Base-by-base conservation (phyloP, 1,140 invertebrate genomes). In the Sitodiplosis mosellana region DNA sequence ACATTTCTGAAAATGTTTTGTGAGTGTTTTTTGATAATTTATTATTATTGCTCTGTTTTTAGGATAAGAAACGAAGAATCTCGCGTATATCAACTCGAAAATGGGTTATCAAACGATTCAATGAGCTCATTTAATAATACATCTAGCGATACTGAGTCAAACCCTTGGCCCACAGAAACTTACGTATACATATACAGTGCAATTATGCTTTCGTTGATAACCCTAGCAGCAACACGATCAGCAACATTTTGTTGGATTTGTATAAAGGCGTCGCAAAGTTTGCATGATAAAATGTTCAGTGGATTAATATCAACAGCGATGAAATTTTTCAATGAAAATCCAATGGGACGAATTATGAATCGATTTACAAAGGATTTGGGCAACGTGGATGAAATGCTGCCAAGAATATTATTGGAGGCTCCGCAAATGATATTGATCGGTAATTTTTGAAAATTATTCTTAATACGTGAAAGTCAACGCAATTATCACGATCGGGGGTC, bases 351-450 rank as follows among this genome's bases (percentile, higher is more conserved):
- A 48, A 69, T 75, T 56, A 50, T 73, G 11, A 73, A 73, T 51
- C 59, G 70, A 52, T 71, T 74, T 51, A 71, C 71, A 2, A 74
- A 71, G 54, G 71, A 74, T 48, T 59, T 72, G 53, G 65, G 75
- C 7, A 33, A 17, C 0, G 47, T 53, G 2, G 87, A 89, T 60
- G 86, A 90, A 66, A 68, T 77, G 7, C 68, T 91, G 44, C 86
- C 86, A 49, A 67, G 67, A 54, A 66, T 72, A 47, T 73, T 80
- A 56, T 71, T 83, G 52, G 81, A 87, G 54, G 63, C 70, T 20
- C n/a, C n/a, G 34, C n/a, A 8, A 46, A 36, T 36, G 34, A 10
- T 10, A 36, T 8, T 36, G 8, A 10, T 8, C 34, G n/a, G n/a
- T n/a, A 36, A 10, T 36, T 36, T 36, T n/a, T 61, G 71, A 34